Conservation (phyloP, 2,113 vertebrate species). For the Ploceus nigricollis region DNA sequence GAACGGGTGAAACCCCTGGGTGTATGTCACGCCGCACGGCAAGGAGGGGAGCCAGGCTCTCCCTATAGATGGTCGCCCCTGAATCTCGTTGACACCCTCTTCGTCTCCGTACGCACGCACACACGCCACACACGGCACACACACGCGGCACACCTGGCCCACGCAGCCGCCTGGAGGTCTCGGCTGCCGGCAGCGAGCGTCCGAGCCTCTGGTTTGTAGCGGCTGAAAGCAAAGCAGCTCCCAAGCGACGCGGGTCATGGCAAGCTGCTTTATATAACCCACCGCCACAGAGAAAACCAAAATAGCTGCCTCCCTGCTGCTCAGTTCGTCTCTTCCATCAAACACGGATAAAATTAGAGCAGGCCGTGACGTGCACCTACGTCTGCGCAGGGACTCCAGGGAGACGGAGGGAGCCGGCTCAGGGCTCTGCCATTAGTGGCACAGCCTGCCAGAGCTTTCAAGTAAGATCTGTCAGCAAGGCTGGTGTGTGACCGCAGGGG, state of each 20-base stretch:
- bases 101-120: background rate
- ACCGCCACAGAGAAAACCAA: constrained; percentile 78
- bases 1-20: rapidly evolving
- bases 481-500: background rate
- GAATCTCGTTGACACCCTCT: background rate
- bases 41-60: background rate
- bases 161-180: background rate
- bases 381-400: constrained; percentile 88
- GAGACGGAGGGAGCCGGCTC: constrained; percentile 71
- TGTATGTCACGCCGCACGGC: rapidly evolving
- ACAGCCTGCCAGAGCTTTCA: constrained; percentile 66
- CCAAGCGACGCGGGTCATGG: constrained; percentile 70
- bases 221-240: constrained; percentile 50
- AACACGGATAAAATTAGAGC: constrained; percentile 94
- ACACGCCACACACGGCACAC: background rate
- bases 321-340: constrained; percentile 92
- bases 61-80: rapidly evolving
- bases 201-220: constrained; percentile 6
- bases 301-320: constrained; percentile 92
- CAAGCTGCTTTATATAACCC: constrained; percentile 79
- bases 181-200: background rate
- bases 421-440: constrained; percentile 61
- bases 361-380: constrained; percentile 89
- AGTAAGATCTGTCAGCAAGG: constrained; percentile 61
- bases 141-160: background rate